Evolutionary conservation across 2,113 vertebrate species (phyloP).

Genomic region (Chlorodrepanis virens): DNA sequence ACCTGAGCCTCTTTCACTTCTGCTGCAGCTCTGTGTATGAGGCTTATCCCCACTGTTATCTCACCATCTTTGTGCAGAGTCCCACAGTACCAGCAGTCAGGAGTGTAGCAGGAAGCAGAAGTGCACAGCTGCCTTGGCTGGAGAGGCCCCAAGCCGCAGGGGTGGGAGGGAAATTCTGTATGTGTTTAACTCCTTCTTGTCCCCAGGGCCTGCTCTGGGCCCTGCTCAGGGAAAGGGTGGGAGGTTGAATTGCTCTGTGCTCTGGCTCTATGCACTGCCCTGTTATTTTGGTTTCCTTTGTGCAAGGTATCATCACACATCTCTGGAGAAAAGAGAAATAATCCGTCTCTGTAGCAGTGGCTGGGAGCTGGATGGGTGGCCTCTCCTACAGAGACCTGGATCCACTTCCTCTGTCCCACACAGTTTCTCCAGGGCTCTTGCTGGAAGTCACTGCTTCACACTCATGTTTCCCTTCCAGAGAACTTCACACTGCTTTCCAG

Average conservation of each 20-base stretch:
- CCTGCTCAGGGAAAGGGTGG: not conserved
- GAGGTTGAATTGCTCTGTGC: not conserved
- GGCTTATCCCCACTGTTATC: not conserved
- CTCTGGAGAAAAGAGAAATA: not conserved
- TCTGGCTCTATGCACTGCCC: not conserved
- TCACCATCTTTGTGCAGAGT: not conserved
- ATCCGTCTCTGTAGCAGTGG: not conserved
- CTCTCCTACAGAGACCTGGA: not conserved
- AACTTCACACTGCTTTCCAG: constrained; percentile 90
- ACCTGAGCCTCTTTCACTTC: not conserved
- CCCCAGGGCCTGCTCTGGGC: not conserved
- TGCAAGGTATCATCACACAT: not conserved
- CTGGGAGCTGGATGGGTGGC: not conserved
- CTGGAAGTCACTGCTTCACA: not conserved
- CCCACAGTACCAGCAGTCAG: not conserved
- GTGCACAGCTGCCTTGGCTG: not conserved
- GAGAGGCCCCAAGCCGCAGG: not conserved
- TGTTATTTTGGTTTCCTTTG: not conserved
- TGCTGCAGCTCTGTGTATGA: not conserved
- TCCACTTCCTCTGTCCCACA: accelerated
- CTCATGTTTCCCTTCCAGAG: constrained; percentile 68
- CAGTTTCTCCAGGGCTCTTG: not conserved
- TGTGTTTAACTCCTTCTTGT: not conserved
- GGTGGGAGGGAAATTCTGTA: not conserved
- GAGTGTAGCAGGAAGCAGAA: not conserved